Base-by-base conservation (phyloP, 1,140 invertebrate genomes). In the Mactra quadrangularis region DNA sequence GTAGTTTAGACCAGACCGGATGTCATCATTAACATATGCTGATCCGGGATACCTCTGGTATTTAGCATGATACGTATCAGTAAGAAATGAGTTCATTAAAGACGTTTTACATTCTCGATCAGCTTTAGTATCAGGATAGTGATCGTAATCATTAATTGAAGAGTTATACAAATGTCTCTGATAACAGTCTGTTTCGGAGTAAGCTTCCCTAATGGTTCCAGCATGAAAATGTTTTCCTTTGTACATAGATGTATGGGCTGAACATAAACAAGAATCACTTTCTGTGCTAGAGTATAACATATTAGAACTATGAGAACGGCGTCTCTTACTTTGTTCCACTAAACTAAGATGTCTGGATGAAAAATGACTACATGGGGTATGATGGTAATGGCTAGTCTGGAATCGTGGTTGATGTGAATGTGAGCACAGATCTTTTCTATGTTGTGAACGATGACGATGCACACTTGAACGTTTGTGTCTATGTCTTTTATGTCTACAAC, bases 31-130 rank as follows among this genome's bases (percentile, higher is more conserved):
- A 7, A 41, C 15, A 41, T 7, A 41, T 50, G 64, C 47, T 9
- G 6, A 27, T 15, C 33, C 70, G 17, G 50, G 55, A 41, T 72
- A 38, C 1, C 1, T 19, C 3, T 33, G n/a, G 27, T 27, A 53
- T 19, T 33, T 78, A 11, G 45, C 41, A 9, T 60, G 19, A 27
- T 60, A 78, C 27, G 60, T 66, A 27, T 78, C 75, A 22, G 62
- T 52, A n/a, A 78, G 47, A 25, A 78, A 78, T 9, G 75, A 78
- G 6, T 50, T 64, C 62, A 78, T 78, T 3, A 78, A 29, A 50
- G 29, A 50, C 17, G 52, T 27, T 33, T 78, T 78, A 31, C 19
- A 64, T 35, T 59, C 47, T 3, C 53, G 41, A 50, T 68, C 64
- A 47, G 64, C 47, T 13, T 25, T 25, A 50, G 47, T 47, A 33